Evolutionary conservation across 2,797 vertebrate genomes (phyloP).

Genomic region (Discoglossus pictus): DNA sequence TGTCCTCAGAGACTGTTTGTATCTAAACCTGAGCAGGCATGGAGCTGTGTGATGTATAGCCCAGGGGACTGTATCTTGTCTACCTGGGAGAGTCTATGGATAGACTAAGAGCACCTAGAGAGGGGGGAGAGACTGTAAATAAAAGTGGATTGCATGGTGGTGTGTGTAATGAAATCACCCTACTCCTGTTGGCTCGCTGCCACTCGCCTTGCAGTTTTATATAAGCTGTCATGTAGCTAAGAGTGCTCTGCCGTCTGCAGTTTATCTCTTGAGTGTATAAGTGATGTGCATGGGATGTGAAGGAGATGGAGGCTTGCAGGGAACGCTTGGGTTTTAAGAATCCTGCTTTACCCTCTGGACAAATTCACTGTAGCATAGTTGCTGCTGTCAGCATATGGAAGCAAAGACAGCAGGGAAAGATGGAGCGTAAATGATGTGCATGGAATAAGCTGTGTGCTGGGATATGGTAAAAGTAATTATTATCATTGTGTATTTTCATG

Average conservation of each 20-base stretch:
- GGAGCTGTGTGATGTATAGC: conserved; percentile 12
- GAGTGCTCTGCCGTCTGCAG: conserved; percentile 32
- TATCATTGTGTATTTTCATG: conserved; percentile 9
- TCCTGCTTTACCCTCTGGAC: conserved; percentile 27
- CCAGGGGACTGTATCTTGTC: background rate
- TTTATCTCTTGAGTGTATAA: conserved; percentile 41
- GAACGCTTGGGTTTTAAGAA: conserved; percentile 25
- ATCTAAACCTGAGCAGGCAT: conserved; percentile 12
- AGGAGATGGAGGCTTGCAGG: conserved; percentile 35
- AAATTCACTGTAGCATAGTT: conserved; percentile 34
- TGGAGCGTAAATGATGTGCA: conserved; percentile 28
- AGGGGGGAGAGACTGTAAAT: background rate
- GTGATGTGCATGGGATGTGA: conserved; percentile 44
- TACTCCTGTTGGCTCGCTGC: conserved; percentile 30
- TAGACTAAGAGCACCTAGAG: conserved; percentile 10
- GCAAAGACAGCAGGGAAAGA: conserved; percentile 30
- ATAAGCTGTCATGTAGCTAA: conserved; percentile 43
- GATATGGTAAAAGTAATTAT: conserved; percentile 19
- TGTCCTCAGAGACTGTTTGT: conserved; percentile 8
- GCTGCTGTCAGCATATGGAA: conserved; percentile 35
- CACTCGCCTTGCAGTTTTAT: conserved; percentile 37
- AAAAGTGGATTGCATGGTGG: conserved; percentile 8
- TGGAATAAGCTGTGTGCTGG: conserved; percentile 9
- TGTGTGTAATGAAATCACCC: conserved; percentile 27
- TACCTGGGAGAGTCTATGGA: conserved; percentile 10